Evolutionary conservation across 2,113 vertebrate species (phyloP).

Genomic region (Herpailurus yagouaroundi): DNA sequence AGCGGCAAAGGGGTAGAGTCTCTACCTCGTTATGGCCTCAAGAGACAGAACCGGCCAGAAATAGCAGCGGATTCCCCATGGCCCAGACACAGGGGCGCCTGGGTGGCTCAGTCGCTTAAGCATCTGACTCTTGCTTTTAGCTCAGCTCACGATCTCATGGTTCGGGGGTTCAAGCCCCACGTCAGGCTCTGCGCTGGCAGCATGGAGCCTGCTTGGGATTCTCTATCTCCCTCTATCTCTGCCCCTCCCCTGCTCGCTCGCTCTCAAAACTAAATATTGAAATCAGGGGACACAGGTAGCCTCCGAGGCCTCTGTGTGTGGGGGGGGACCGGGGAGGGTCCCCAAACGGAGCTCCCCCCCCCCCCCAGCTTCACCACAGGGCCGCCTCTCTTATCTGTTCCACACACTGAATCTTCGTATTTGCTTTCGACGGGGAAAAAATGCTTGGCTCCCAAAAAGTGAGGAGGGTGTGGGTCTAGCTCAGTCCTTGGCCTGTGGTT

Average conservation of each 20-base stretch:
- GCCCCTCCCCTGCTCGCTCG: no score
- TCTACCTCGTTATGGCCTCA: neutral
- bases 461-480: neutral
- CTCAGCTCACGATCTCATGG: no score
- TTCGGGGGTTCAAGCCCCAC: no score
- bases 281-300: neutral
- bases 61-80: neutral
- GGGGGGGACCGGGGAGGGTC: neutral
- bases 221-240: no score
- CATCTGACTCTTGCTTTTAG: no score
- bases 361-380: neutral
- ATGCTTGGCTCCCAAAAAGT: neutral
- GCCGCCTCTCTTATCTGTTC: neutral
- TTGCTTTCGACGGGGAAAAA: neutral
- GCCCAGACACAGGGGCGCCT: neutral
- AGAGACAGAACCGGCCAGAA: neutral
- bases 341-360: accelerated
- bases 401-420: neutral
- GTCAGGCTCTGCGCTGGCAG: no score
- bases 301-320: neutral
- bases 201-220: no score
- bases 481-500: neutral
- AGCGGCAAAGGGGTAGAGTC: neutral
- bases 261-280: no score
- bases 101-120: no score